phyloP scores from a whole-genome alignment of 2,113 vertebrate species.

The Helogale parvula region DNA sequence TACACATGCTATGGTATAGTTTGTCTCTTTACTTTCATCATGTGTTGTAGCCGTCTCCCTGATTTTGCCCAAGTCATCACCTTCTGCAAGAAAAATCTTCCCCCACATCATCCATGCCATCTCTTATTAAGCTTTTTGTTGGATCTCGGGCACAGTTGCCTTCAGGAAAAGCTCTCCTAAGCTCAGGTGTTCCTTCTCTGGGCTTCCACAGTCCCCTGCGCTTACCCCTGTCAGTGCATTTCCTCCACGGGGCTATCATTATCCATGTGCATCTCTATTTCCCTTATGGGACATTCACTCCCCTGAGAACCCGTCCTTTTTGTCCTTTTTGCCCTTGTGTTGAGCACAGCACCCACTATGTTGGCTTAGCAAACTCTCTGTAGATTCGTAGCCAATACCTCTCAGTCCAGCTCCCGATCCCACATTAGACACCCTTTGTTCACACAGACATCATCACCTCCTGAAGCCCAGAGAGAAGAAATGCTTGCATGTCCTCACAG shows the following conservation, averaged over 20 bases:
- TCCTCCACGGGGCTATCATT: accelerated
- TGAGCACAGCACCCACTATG: accelerated
- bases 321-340: no score
- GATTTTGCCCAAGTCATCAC: background rate
- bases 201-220: accelerated
- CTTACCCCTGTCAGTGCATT: accelerated
- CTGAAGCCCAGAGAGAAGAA: background rate
- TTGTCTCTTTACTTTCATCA: background rate
- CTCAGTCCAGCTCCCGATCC: background rate
- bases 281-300: background rate
- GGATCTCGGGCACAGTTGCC: background rate
- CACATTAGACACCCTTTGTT: accelerated
- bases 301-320: accelerated
- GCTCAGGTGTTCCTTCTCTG: background rate
- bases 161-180: background rate
- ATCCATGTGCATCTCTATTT: accelerated
- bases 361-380: accelerated
- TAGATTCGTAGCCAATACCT: accelerated
- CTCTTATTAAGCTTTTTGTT: background rate
- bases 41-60: background rate
- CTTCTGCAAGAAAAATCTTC: background rate
- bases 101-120: no score
- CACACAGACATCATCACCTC: background rate
- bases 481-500: background rate
- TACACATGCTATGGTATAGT: accelerated